Conservation (phyloP, 2,113 vertebrate genomes). For the Pomatostomus ruficeps region DNA sequence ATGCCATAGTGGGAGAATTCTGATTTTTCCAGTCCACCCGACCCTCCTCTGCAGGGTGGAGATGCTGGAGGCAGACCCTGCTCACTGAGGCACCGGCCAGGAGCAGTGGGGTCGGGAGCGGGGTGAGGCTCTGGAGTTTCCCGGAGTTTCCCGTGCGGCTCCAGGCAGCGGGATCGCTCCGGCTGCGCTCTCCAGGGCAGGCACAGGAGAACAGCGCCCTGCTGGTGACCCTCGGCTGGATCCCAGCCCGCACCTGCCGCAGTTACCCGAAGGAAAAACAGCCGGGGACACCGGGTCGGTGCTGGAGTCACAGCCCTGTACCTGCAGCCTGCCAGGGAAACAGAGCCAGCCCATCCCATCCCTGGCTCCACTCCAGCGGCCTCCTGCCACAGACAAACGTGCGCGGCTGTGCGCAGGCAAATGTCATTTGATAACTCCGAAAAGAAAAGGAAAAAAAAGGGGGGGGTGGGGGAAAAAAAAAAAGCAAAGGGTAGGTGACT, state of each 20-base stretch:
- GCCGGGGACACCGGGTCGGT: rapidly evolving
- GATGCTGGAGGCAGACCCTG: not conserved
- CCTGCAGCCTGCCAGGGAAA: not conserved
- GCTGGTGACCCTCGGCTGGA: not conserved
- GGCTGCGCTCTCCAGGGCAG: rapidly evolving
- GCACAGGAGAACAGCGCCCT: not conserved
- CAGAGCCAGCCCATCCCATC: not conserved
- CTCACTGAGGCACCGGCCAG: rapidly evolving
- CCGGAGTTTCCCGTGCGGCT: not conserved
- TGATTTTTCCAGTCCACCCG: not conserved
- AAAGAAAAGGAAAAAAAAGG: not conserved
- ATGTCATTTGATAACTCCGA: constrained; percentile 3
- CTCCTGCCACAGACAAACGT: not conserved
- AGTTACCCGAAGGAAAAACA: not conserved
- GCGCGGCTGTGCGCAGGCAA: not conserved
- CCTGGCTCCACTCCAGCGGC: not conserved
- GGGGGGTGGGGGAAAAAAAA: not conserved
- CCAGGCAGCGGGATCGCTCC: not conserved
- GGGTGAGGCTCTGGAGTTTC: not conserved
- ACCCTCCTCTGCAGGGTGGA: not conserved
- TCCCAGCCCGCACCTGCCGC: not conserved
- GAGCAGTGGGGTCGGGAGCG: rapidly evolving
- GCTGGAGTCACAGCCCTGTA: not conserved
- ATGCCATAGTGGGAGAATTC: rapidly evolving
- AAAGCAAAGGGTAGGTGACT: constrained; percentile 13